These are phyloP conservation scores for Podarcis lilfordi DNA, from an alignment of 2,797 vertebrate species.

Conservation along the genomic window DNA sequence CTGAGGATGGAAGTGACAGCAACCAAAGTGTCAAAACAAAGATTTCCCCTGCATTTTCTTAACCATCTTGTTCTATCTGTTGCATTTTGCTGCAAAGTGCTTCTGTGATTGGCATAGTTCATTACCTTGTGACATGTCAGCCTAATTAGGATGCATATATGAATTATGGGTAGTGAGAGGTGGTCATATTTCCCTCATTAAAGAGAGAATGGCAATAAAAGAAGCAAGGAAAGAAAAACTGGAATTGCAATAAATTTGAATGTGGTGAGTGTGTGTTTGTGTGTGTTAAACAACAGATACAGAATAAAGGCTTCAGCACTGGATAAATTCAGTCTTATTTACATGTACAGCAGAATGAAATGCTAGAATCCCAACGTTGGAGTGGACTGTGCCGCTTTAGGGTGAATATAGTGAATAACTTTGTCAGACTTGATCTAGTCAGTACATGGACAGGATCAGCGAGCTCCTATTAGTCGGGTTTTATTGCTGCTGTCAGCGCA, in stretches of 20 bases:
- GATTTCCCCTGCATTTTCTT: slow-evolving; percentile 52
- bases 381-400: too few species aligned
- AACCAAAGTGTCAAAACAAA: slow-evolving; percentile 51
- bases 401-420: too few species aligned
- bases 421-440: too few species aligned
- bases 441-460: too few species aligned
- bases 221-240: neutral
- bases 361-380: neutral
- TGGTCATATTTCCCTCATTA: slow-evolving; percentile 6
- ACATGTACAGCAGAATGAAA: neutral
- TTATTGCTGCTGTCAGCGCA: too few species aligned
- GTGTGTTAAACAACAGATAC: neutral
- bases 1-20: slow-evolving; percentile 20
- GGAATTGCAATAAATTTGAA: neutral
- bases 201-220: slow-evolving; percentile 10
- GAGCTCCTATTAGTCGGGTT: too few species aligned
- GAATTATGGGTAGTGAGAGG: neutral
- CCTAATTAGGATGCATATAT: slow-evolving; percentile 18
- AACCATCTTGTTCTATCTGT: slow-evolving; percentile 63
- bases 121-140: slow-evolving; percentile 55
- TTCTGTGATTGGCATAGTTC: slow-evolving; percentile 11
- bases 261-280: neutral
- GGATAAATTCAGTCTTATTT: neutral
- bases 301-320: neutral
- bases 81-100: slow-evolving; percentile 54